Conservation (phyloP, 2,888 invertebrate genomes). For the Tridacna gigas region DNA sequence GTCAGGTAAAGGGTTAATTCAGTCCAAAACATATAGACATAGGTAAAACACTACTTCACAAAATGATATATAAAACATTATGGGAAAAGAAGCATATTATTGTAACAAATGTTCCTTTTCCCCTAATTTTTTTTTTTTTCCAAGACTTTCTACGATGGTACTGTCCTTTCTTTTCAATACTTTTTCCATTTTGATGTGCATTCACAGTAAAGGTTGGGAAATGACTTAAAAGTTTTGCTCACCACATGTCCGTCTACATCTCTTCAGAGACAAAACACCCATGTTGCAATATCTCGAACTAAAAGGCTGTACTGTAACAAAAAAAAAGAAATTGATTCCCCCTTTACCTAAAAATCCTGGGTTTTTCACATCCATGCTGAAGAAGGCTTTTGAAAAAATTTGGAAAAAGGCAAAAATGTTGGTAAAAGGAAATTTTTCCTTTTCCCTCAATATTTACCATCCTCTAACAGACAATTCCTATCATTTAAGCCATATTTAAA, state of each 20-base stretch:
- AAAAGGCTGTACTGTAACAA: no score
- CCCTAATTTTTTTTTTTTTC: not conserved
- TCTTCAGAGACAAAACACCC: slow-evolving; percentile 19
- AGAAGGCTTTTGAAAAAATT: not conserved
- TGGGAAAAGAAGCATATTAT: not conserved
- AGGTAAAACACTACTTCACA: no score
- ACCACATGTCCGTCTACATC: slow-evolving; percentile 43
- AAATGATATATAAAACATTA: not conserved
- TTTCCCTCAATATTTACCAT: not conserved
- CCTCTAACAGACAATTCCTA: not conserved
- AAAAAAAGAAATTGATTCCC: no score
- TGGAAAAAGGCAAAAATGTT: not conserved
- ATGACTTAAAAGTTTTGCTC: slow-evolving; percentile 11
- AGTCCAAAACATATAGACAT: no score
- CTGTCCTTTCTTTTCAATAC: not conserved
- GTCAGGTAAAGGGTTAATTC: no score
- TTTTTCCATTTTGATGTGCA: not conserved
- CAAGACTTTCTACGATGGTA: not conserved
- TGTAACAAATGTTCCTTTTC: no score
- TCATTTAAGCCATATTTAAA: no score
- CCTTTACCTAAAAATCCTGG: slow-evolving; percentile 5
- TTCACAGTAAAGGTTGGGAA: not conserved
- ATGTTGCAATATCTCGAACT: no score
- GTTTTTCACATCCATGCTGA: not conserved
- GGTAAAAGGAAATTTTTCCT: not conserved